Evolutionary conservation across 2,888 invertebrate species (phyloP).

Genomic region (Eilema sororculum): DNA sequence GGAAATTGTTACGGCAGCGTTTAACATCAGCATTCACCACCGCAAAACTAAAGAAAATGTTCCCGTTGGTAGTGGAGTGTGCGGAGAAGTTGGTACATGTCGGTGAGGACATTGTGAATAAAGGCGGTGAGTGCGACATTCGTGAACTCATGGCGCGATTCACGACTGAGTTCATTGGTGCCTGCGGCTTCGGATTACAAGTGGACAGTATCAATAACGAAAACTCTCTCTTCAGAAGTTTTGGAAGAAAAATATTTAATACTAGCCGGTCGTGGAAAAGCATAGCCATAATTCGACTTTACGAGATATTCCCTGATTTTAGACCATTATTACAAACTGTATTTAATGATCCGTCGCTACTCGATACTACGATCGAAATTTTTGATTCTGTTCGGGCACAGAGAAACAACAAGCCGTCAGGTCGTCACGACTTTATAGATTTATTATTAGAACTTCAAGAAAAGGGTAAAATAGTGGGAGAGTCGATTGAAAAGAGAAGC

Average conservation of each 20-base stretch:
- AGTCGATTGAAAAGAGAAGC: slow-evolving; percentile 64
- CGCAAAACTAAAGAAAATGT: slow-evolving; percentile 74
- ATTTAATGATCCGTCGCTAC: slow-evolving; percentile 40
- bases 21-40: slow-evolving; percentile 75
- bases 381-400: slow-evolving; percentile 61
- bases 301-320: slow-evolving; percentile 64
- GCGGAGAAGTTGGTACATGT: slow-evolving; percentile 65
- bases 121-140: slow-evolving; percentile 60
- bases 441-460: slow-evolving; percentile 61
- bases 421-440: slow-evolving; percentile 69
- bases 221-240: slow-evolving; percentile 60
- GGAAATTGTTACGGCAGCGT: slow-evolving; percentile 72
- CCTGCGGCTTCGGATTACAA: slow-evolving; percentile 70
- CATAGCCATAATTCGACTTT: slow-evolving; percentile 47
- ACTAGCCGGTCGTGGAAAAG: slow-evolving; percentile 46
- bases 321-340: slow-evolving; percentile 37
- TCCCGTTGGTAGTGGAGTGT: slow-evolving; percentile 71
- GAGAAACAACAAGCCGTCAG: slow-evolving; percentile 65
- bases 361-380: slow-evolving; percentile 52
- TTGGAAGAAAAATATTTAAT: slow-evolving; percentile 59
- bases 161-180: slow-evolving; percentile 71
- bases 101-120: slow-evolving; percentile 55
- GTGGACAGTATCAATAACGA: slow-evolving; percentile 66
- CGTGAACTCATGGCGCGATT: slow-evolving; percentile 70
- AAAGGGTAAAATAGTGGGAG: slow-evolving; percentile 66